Conservation (phyloP, 2,113 vertebrate species). For the Regulus satrapa region DNA sequence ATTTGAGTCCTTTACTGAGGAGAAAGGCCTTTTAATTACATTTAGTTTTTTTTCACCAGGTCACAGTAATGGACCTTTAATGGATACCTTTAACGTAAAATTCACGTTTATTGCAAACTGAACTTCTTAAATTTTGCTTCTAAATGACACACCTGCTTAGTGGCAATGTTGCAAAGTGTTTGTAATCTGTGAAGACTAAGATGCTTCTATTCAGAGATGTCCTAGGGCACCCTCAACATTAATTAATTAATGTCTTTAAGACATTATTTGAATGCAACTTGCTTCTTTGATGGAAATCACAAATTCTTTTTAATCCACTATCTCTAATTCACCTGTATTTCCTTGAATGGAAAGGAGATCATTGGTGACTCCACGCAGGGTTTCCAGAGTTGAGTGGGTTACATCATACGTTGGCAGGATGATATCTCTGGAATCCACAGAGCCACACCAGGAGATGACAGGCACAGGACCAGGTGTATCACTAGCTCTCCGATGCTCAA, state of each 20-base stretch:
- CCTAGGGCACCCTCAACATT: background rate
- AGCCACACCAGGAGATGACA: constrained; percentile 92
- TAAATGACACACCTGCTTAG: background rate
- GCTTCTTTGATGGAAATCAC: background rate
- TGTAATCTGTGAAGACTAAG: background rate
- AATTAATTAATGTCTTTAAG: background rate
- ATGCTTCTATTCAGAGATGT: background rate
- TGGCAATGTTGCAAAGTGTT: background rate
- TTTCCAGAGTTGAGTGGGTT: constrained; percentile 90
- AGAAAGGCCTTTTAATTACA: background rate
- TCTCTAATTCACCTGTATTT: constrained; percentile 81
- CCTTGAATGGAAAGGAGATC: constrained; percentile 93
- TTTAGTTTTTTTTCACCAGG: background rate
- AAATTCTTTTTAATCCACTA: background rate
- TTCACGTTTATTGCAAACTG: background rate
- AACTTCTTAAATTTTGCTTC: background rate
- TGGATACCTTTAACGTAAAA: background rate
- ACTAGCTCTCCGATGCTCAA: constrained; percentile 78
- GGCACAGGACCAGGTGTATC: constrained; percentile 80
- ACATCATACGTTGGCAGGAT: constrained; percentile 90
- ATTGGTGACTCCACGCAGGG: constrained; percentile 87
- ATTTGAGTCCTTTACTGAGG: background rate
- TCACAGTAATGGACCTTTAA: background rate
- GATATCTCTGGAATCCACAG: constrained; percentile 83
- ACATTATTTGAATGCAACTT: background rate